Percentiles rank a stretch among this genome's conserved stretches.
These are phyloP conservation scores for Drosophila jambulina DNA, from an alignment of 1,140 invertebrate species.

Conservation along the genomic window DNA sequence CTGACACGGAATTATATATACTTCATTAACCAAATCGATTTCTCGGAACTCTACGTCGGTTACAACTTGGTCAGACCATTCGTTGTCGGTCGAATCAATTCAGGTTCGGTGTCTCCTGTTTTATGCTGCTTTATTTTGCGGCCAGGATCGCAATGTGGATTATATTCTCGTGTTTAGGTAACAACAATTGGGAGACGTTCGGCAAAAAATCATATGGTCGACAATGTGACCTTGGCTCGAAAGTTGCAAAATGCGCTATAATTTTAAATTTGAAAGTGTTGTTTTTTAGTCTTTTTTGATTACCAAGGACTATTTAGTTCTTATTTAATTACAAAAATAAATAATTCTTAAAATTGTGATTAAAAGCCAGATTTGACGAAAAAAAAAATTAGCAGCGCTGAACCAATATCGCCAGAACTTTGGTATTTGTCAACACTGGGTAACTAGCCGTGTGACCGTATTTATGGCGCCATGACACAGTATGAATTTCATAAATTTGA, in stretches of 20 bases:
- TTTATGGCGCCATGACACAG: too few species aligned
- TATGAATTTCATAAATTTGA: too few species aligned
- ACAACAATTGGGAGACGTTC: conserved; percentile 31
- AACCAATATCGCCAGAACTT: background rate
- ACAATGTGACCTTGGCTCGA: background rate
- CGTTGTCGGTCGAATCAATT: conserved; percentile 3
- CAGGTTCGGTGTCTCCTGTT: background rate
- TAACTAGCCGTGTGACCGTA: background rate
- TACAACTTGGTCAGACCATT: conserved; percentile 14
- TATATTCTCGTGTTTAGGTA: conserved; percentile 50
- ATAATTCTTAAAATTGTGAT: background rate
- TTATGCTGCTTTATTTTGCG: background rate
- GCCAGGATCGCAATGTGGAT: conserved; percentile 2
- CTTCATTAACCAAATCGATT: conserved; percentile 6
- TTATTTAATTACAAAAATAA: too few species aligned
- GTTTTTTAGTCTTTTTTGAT: background rate
- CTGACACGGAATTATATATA: conserved; percentile 17
- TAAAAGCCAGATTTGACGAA: background rate
- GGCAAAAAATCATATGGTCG: conserved; percentile 41
- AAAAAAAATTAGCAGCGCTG: background rate
- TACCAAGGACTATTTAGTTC: too few species aligned
- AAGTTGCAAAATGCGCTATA: background rate
- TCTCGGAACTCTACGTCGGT: background rate
- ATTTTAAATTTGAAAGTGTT: background rate
- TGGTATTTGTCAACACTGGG: background rate